Conservation (phyloP, 1,140 invertebrate species). For the Vanessa tameamea region DNA sequence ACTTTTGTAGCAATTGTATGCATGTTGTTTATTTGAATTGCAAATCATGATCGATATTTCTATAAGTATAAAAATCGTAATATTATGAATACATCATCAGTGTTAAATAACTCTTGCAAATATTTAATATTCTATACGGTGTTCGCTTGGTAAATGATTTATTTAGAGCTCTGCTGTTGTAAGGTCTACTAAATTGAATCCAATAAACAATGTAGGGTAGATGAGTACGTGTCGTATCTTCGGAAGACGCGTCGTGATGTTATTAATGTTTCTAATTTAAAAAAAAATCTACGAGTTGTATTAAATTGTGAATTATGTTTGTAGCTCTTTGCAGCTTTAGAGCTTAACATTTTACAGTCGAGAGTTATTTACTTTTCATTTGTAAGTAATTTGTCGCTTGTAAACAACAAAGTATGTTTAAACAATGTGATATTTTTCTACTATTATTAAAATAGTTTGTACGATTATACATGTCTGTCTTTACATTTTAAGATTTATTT, state of each 20-base stretch:
- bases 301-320: too few relatives aligned
- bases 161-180: constrained; percentile 1
- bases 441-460: too few relatives aligned
- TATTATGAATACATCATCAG: not conserved
- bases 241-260: not conserved
- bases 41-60: not conserved
- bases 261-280: not conserved
- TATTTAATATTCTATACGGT: not conserved
- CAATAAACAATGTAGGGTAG: constrained; percentile 1
- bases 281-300: not conserved
- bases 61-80: not conserved
- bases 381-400: too few relatives aligned
- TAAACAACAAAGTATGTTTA: too few relatives aligned
- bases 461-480: too few relatives aligned
- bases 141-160: constrained; percentile 2
- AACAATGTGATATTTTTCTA: too few relatives aligned
- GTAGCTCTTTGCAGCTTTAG: too few relatives aligned
- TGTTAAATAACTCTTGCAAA: not conserved
- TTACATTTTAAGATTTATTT: too few relatives aligned
- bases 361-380: too few relatives aligned
- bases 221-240: not conserved
- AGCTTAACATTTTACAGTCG: too few relatives aligned
- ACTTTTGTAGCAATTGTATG: constrained; percentile 8
- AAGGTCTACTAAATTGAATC: constrained; percentile 1
- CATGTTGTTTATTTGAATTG: constrained; percentile 3